Evolutionary conservation across 2,797 vertebrate species (phyloP).

Genomic region (Lindbergichthys nudifrons): DNA sequence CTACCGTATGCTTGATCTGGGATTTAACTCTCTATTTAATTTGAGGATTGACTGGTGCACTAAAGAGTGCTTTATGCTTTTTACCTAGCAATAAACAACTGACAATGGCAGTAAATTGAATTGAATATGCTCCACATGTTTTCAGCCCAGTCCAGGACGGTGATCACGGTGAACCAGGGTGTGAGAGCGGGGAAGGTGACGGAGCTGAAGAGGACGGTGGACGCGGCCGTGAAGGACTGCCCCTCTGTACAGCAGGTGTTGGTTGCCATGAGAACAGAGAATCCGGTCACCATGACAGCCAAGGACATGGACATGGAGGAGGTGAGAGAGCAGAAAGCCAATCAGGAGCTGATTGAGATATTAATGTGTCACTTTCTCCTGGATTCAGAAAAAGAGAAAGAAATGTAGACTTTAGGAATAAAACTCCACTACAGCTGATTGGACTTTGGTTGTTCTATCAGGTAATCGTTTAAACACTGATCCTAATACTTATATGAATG

Average conservation of each 20-base stretch:
- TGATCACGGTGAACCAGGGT: constrained; percentile 95
- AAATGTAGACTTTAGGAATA: neutral
- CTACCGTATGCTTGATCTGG: too few species aligned
- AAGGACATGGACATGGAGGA: constrained; percentile 90
- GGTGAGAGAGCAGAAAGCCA: constrained; percentile 78
- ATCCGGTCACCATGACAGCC: constrained; percentile 84
- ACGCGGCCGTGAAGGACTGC: constrained; percentile 89
- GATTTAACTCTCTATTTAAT: too few species aligned
- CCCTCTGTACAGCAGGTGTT: constrained; percentile 88
- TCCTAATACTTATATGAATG: too few species aligned
- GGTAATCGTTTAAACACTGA: too few species aligned
- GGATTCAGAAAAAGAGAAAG: neutral
- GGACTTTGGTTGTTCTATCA: too few species aligned
- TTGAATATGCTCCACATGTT: constrained; percentile 4
- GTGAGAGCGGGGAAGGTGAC: constrained; percentile 88
- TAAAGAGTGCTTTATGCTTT: too few species aligned
- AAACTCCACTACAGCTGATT: too few species aligned
- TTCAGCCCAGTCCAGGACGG: constrained; percentile 91
- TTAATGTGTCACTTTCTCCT: neutral
- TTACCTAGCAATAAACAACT: neutral
- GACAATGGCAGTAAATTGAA: neutral
- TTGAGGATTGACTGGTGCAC: too few species aligned
- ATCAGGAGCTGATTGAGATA: constrained; percentile 3
- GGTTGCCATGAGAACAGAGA: constrained; percentile 92
- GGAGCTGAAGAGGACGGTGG: constrained; percentile 92